Conservation (phyloP, 2,797 vertebrate genomes). For the Gadopsis bispinosus region DNA sequence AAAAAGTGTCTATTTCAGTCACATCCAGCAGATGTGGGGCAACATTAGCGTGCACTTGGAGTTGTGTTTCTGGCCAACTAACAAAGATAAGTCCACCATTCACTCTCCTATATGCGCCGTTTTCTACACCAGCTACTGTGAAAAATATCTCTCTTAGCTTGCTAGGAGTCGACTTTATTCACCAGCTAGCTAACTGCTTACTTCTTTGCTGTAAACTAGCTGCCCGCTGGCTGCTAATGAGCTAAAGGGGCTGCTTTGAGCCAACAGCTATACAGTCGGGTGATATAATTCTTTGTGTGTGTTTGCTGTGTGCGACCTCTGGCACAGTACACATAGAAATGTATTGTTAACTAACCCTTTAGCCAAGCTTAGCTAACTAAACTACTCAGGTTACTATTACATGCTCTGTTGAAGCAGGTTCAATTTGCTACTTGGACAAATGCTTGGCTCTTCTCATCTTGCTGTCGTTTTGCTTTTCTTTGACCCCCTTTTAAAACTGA, state of each 20-base stretch:
- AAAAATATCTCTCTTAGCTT: neutral
- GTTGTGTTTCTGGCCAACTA: neutral
- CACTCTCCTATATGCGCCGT: neutral
- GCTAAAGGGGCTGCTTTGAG: slow-evolving; percentile 6
- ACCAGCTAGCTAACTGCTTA: neutral
- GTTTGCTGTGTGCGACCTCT: neutral
- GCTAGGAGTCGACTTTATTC: neutral
- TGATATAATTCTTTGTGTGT: neutral
- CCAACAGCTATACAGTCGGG: neutral
- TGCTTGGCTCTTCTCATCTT: neutral
- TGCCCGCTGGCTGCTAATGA: neutral
- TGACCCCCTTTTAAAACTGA: neutral
- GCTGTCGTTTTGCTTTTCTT: neutral
- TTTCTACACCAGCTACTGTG: neutral
- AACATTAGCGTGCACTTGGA: neutral
- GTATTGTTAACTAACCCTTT: neutral
- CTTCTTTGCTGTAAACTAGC: neutral
- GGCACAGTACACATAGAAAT: neutral
- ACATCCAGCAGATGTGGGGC: neutral
- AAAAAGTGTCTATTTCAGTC: neutral
- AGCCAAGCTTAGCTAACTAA: neutral
- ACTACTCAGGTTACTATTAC: neutral
- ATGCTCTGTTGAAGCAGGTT: slow-evolving; percentile 6
- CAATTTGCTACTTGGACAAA: slow-evolving; percentile 1
- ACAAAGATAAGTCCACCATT: neutral